Base-by-base conservation (phyloP, 2,797 vertebrate genomes). In the Mallotus villosus region DNA sequence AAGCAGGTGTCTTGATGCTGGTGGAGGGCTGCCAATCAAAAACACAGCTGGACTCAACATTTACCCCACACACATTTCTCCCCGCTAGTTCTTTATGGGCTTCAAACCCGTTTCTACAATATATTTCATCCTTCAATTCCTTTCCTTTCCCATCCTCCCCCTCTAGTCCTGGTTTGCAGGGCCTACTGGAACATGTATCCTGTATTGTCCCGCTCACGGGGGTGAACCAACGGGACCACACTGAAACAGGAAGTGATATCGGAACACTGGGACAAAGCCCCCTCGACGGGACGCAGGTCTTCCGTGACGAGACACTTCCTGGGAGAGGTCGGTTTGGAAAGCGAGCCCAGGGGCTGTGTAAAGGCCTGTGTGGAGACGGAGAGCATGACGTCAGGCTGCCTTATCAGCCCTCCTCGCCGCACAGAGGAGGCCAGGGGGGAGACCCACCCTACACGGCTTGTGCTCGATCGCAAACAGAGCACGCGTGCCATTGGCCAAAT, bases 321-420 rank as follows among this genome's bases (percentile, higher is more conserved):
- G 12, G 71, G 53, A 78, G 81, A 80, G 84, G 78, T 84, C 82
- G 53, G 82, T 76, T 85, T 63, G 68, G 78, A 83, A 84, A 81
- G 84, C 74, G 73, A 86, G 86, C 81, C 76, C 89, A 79, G 77
- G 77, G 77, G 67, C 22, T 64, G 71, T 77, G 75, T 88, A 87
- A 87, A 89, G 82, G 73, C 87, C 78, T 75, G 81, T 81, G 85
- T 90, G 71, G 76, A 75, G 86, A 80, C 82, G 82, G 74, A 14
- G 27, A 57, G 58, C 72, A 72, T 88, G 88, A 89, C 81, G 81
- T 87, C 85, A 85, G 85, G 62, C 57, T 9, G 73, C 68, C 84
- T 90, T 87, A 90, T 89, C 88, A 85, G 78, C 76, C 63, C 24
- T 19, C 17, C 1, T 21, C 24, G 82, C 67, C 87, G 81, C 83